Evolutionary conservation across 2,888 invertebrate species (phyloP), one percentile per base, ranked within the genome.

Genomic region (Hyalella azteca): DNA sequence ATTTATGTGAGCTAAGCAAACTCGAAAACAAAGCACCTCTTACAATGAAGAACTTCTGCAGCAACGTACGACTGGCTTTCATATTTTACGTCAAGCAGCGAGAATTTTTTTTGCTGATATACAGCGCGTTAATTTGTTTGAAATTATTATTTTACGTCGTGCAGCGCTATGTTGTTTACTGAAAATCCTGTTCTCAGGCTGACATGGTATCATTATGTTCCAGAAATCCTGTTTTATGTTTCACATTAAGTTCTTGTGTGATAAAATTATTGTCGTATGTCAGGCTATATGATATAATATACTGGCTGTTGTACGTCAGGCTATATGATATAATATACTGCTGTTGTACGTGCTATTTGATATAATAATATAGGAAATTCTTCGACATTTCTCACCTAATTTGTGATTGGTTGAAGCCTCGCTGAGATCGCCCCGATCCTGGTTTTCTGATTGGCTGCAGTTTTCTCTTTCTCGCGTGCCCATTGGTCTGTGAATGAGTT

Each of bases 381-480:
- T 22, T 22, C 7, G 22, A 26, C 15, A 59, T 7, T 29, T 26
- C 60, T 26, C 7, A 60, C 60, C 60, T 26, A 19, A 36, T 19
- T 60, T 60, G 32, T 36, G 60, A 36, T 36, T 60, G 60, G 60
- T 36, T 3, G 36, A 36, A 36, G 13, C 29, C 19, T 60, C 60
- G 29, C 60, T 60, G 60, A 60, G 36, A 1, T 60, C 60, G 13
- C 60, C 60, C 19, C 60, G 9, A 3, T 60, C 36, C 3, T 29
- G 60, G 4, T 19, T 36, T 60, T 15, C 60, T 60, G 66, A 66
- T 36, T 66, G 66, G 66, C 54, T 54, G 54, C n/a, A n/a, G n/a
- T n/a, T n/a, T n/a, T n/a, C n/a, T n/a, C n/a, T n/a, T n/a, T n/a
- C n/a, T n/a, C n/a, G n/a, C n/a, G n/a, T n/a, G n/a, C n/a, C n/a